phyloP scores from a whole-genome alignment of 2,888 invertebrate genomes.

The Meteorus colon region DNA sequence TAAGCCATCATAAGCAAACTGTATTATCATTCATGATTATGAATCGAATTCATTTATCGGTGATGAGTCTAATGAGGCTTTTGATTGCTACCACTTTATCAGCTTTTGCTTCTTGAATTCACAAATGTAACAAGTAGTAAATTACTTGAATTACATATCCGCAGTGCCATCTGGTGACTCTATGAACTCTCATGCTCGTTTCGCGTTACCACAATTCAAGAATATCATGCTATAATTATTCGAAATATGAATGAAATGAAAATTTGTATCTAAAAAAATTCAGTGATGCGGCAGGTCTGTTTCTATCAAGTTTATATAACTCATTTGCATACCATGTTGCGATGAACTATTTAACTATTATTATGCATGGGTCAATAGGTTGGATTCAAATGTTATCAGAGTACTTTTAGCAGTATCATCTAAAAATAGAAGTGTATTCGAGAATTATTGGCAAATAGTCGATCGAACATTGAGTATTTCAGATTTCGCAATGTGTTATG shows the following conservation, averaged over 20 bases:
- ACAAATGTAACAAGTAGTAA: slow-evolving; percentile 15
- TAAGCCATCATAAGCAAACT: no score
- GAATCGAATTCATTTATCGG: no score
- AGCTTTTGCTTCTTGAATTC: slow-evolving; percentile 5
- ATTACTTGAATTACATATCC: slow-evolving; percentile 26
- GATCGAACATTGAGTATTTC: neutral
- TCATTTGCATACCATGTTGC: neutral
- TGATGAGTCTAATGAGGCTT: no score
- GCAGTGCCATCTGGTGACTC: slow-evolving; percentile 24
- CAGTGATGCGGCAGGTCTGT: neutral
- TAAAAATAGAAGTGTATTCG: slow-evolving; percentile 4
- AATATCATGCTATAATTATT: neutral
- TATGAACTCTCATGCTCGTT: slow-evolving; percentile 15
- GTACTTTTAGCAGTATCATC: neutral
- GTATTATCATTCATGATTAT: neutral
- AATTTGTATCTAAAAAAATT: neutral
- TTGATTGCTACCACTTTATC: neutral
- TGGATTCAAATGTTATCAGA: neutral
- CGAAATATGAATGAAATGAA: neutral
- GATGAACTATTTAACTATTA: neutral
- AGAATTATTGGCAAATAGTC: neutral
- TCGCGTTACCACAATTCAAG: slow-evolving; percentile 4
- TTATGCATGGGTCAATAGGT: neutral
- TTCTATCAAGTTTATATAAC: neutral
- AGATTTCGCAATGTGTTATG: neutral